Percentiles rank a stretch among this genome's conserved stretches.
These are phyloP conservation scores for Heteractis magnifica DNA, from an alignment of 92 coral and sea anemone genomes.

Conservation along the genomic window DNA sequence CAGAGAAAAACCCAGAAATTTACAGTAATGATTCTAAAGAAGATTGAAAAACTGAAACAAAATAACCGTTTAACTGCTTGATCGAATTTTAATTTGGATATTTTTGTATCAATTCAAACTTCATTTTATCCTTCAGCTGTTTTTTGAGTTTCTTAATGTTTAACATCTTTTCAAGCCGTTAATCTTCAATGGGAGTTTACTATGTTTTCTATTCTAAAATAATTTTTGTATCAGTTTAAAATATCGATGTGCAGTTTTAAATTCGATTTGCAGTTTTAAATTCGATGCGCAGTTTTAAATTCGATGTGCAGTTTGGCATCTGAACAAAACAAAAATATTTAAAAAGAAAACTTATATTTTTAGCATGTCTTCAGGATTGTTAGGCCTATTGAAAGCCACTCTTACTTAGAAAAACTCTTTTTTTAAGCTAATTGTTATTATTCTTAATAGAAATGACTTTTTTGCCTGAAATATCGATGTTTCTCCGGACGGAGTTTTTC, in stretches of 20 bases:
- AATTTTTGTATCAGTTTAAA: not conserved
- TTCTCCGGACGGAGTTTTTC: not conserved
- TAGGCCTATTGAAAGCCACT: no score
- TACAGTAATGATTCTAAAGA: not conserved
- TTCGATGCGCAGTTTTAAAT: not conserved
- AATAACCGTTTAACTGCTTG: not conserved
- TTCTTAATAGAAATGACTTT: not conserved
- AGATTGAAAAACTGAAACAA: not conserved
- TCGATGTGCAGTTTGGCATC: not conserved
- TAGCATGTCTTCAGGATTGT: no score
- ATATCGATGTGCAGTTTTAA: not conserved
- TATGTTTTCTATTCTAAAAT: not conserved
- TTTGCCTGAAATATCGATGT: not conserved
- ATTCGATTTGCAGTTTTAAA: not conserved
- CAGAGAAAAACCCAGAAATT: not conserved
- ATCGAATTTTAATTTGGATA: slow-evolving; percentile 7
- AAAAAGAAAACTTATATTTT: no score
- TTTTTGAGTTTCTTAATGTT: not conserved
- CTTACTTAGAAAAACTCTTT: no score
- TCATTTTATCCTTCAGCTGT: not conserved
- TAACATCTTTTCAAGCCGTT: not conserved
- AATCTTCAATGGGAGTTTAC: not conserved
- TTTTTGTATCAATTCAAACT: slow-evolving; percentile 6
- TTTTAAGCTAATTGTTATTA: not conserved
- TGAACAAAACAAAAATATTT: no score